Percentiles rank a stretch among this genome's conserved stretches.
Evolutionary conservation across 2,888 invertebrate genomes (phyloP).

Genomic region (Caenorhabditis virilis): DNA sequence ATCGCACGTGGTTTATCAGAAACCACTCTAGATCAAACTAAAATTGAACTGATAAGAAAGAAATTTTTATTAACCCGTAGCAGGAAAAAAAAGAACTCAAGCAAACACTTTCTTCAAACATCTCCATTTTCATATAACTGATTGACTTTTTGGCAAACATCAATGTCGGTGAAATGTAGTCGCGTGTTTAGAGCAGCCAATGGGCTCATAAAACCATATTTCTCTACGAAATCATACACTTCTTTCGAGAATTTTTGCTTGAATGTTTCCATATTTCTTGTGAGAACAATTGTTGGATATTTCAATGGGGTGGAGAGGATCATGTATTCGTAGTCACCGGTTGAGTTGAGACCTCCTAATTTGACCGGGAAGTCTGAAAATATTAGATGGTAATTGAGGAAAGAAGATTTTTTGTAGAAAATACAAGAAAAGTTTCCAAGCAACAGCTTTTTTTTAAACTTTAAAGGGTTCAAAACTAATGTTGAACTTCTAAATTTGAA

Average conservation of each 20-base stretch:
- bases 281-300: conserved; percentile 65
- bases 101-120: too few relatives aligned
- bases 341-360: conserved; percentile 51
- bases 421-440: background rate
- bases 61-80: too few relatives aligned
- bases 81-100: conserved; percentile 1
- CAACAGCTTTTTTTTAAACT: too few relatives aligned
- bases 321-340: conserved; percentile 61
- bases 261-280: conserved; percentile 52
- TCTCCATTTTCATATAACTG: conserved; percentile 31
- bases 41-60: too few relatives aligned
- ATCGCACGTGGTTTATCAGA: too few relatives aligned
- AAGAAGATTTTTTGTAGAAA: too few relatives aligned
- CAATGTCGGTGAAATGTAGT: conserved; percentile 45
- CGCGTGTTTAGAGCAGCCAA: conserved; percentile 54
- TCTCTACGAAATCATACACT: conserved; percentile 59
- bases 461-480: too few relatives aligned
- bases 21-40: too few relatives aligned
- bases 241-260: conserved; percentile 49
- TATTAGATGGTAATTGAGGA: too few relatives aligned
- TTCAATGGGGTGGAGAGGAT: conserved; percentile 64
- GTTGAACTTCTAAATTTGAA: too few relatives aligned
- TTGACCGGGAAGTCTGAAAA: conserved; percentile 61
- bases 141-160: conserved; percentile 30
- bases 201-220: conserved; percentile 61